phyloP scores from a whole-genome alignment of 2,888 invertebrate genomes.

The Harpagoxenus sublaevis region DNA sequence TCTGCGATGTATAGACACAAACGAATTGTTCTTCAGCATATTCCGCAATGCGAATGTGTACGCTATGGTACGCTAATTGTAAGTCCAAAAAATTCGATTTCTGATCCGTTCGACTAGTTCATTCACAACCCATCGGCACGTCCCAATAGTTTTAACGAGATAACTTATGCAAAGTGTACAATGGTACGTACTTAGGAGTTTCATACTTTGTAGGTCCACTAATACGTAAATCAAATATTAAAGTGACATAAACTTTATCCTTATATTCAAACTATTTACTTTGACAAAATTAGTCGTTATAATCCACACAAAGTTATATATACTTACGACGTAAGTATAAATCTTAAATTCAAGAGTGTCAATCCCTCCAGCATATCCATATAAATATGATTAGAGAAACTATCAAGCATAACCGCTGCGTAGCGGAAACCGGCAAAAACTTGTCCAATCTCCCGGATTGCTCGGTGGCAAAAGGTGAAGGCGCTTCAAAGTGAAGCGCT shows the following conservation, averaged over 20 bases:
- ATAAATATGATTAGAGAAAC: constrained; percentile 16
- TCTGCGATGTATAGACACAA: neutral
- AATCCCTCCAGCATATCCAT: no score
- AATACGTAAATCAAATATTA: neutral
- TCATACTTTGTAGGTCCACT: neutral
- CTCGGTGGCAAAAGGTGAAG: constrained; percentile 30
- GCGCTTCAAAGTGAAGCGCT: constrained; percentile 20
- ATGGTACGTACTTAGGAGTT: neutral
- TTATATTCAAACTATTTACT: neutral
- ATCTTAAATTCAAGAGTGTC: neutral
- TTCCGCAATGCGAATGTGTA: neutral
- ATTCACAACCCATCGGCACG: neutral
- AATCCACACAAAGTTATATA: neutral
- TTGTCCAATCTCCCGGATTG: constrained; percentile 47
- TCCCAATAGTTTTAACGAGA: neutral
- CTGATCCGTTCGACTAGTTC: neutral
- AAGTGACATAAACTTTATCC: neutral
- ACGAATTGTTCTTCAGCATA: neutral
- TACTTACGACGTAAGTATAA: neutral
- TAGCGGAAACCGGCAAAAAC: constrained; percentile 25
- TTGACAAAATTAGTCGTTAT: neutral
- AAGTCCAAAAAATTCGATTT: neutral
- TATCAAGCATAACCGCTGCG: constrained; percentile 5
- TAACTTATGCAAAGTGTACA: neutral
- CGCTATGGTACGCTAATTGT: neutral